Evolutionary conservation across 2,797 vertebrate species (phyloP).

Genomic region (Gorsachius magnificus): DNA sequence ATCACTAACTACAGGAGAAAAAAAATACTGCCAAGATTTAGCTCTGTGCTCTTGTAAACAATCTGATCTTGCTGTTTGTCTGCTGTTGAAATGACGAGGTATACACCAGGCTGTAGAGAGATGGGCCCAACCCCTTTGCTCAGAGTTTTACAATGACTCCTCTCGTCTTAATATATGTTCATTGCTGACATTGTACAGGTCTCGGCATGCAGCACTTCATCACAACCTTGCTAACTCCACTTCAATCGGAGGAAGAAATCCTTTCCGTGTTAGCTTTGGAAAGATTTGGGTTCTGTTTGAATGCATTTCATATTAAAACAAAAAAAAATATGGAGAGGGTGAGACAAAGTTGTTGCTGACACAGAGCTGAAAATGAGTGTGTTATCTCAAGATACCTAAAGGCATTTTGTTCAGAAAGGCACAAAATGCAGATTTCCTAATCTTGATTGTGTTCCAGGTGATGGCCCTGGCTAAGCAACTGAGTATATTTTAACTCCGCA

Average conservation of each 20-base stretch:
- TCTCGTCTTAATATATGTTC: not conserved
- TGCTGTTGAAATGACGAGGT: constrained; percentile 10
- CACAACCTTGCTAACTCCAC: not conserved
- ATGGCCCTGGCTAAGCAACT: not conserved
- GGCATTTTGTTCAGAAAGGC: constrained; percentile 5
- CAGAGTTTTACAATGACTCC: constrained; percentile 9
- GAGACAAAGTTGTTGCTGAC: constrained; percentile 30
- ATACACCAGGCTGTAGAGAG: not conserved
- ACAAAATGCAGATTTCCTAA: constrained; percentile 1
- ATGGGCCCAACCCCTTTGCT: constrained; percentile 4
- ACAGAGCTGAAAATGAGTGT: not conserved
- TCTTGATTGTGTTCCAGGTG: not conserved
- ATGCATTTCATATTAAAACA: not conserved
- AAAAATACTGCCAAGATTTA: not conserved
- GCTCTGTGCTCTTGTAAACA: not conserved
- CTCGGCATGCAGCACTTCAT: not conserved
- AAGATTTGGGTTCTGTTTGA: constrained; percentile 9
- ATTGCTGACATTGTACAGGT: not conserved
- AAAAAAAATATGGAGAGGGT: not conserved
- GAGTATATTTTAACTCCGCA: not conserved
- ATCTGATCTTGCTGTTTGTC: not conserved
- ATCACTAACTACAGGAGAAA: constrained; percentile 10
- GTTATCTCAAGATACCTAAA: constrained; percentile 11
- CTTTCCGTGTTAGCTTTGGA: constrained; percentile 63
- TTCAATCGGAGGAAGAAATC: constrained; percentile 24